Evolutionary conservation across 2,797 vertebrate species (phyloP).

Genomic region (Okamejei kenojei): DNA sequence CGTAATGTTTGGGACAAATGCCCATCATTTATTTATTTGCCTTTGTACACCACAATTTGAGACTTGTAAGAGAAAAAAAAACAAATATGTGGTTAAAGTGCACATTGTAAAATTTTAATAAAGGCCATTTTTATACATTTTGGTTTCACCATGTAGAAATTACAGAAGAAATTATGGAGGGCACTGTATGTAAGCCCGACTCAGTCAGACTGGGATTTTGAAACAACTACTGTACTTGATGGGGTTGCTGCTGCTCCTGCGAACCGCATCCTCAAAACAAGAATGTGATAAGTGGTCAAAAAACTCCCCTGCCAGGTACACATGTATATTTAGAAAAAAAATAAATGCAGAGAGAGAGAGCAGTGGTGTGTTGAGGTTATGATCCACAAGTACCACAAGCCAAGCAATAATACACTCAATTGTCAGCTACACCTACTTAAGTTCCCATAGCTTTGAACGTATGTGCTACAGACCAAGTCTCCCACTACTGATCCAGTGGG

Average conservation of each 20-base stretch:
- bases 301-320: conserved; percentile 19
- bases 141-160: too few relatives aligned
- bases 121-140: too few relatives aligned
- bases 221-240: background rate
- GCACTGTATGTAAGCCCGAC: too few relatives aligned
- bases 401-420: background rate
- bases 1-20: too few relatives aligned
- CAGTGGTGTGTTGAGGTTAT: background rate
- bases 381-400: background rate
- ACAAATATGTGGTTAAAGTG: too few relatives aligned
- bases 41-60: too few relatives aligned
- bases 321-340: conserved; percentile 24
- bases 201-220: background rate
- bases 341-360: background rate
- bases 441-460: background rate
- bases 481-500: background rate
- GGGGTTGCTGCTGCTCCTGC: background rate
- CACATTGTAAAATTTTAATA: too few relatives aligned
- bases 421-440: background rate
- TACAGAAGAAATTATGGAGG: too few relatives aligned
- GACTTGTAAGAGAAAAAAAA: too few relatives aligned
- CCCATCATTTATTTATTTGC: too few relatives aligned
- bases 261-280: conserved; percentile 30
- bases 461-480: background rate
- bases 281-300: conserved; percentile 15